phyloP scores from a whole-genome alignment of 1,140 invertebrate genomes.

The Drosophila novamexicana region DNA sequence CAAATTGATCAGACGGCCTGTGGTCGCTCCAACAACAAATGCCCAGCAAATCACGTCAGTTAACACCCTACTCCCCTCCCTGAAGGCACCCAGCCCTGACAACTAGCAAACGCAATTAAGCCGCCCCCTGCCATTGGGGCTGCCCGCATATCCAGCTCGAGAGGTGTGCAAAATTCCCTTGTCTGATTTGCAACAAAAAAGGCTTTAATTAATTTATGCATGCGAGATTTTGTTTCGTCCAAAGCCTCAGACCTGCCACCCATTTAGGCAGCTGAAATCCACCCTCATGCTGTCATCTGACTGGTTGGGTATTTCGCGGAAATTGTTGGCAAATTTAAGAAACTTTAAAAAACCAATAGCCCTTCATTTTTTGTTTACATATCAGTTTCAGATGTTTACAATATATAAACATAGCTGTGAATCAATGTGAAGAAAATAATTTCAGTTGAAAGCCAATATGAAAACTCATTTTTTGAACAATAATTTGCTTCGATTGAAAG shows the following conservation, averaged over 20 bases:
- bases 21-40: slow-evolving; percentile 27
- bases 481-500: too few species aligned
- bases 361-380: too few species aligned
- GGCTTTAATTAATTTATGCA: slow-evolving; percentile 45
- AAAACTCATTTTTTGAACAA: too few species aligned
- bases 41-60: slow-evolving; percentile 29
- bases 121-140: not conserved
- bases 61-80: not conserved
- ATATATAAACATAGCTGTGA: too few species aligned
- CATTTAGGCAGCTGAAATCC: not conserved
- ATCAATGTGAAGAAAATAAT: too few species aligned
- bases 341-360: not conserved
- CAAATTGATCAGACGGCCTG: slow-evolving; percentile 50
- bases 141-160: slow-evolving; percentile 10
- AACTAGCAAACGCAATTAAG: slow-evolving; percentile 26
- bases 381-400: too few species aligned
- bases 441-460: too few species aligned
- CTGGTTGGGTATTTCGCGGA: not conserved
- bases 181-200: slow-evolving; percentile 37
- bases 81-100: not conserved
- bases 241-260: not conserved
- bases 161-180: slow-evolving; percentile 17
- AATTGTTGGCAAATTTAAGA: not conserved
- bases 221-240: slow-evolving; percentile 21
- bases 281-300: not conserved